Percentiles rank a stretch among this genome's conserved stretches.
These are phyloP conservation scores for Amphimallon solstitiale DNA, from an alignment of 2,888 invertebrate species.

Conservation along the genomic window DNA sequence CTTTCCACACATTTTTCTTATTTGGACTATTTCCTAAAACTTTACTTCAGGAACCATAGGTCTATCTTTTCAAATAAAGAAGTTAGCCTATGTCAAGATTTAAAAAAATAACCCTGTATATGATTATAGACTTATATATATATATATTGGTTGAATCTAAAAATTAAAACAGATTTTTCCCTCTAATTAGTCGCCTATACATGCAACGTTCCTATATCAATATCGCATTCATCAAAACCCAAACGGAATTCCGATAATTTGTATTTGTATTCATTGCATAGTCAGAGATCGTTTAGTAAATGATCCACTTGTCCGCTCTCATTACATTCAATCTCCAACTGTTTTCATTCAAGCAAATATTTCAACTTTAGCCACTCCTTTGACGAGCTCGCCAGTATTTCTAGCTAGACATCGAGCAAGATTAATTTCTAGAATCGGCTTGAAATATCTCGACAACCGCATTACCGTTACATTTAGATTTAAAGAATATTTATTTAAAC, in stretches of 20 bases:
- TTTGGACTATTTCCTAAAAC: no score
- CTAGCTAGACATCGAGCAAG: slow-evolving; percentile 4
- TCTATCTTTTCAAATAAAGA: no score
- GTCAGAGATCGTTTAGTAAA: slow-evolving; percentile 8
- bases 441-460: slow-evolving; percentile 32
- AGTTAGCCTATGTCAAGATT: no score
- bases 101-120: no score
- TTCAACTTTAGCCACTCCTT: slow-evolving; percentile 27
- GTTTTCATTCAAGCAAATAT: slow-evolving; percentile 32
- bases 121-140: no score
- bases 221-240: slow-evolving; percentile 12
- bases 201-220: not conserved
- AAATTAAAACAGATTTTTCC: no score
- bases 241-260: slow-evolving; percentile 8
- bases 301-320: slow-evolving; percentile 30
- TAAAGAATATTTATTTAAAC: slow-evolving; percentile 22
- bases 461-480: slow-evolving; percentile 23
- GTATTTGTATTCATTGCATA: slow-evolving; percentile 23
- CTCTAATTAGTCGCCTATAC: no score
- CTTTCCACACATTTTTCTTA: no score
- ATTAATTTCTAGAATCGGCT: slow-evolving; percentile 31
- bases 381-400: not conserved
- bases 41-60: no score
- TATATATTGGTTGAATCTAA: no score
- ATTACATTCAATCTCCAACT: slow-evolving; percentile 33